Conservation (phyloP, 2,797 vertebrate genomes). For the Chaetodon trifasciatus region DNA sequence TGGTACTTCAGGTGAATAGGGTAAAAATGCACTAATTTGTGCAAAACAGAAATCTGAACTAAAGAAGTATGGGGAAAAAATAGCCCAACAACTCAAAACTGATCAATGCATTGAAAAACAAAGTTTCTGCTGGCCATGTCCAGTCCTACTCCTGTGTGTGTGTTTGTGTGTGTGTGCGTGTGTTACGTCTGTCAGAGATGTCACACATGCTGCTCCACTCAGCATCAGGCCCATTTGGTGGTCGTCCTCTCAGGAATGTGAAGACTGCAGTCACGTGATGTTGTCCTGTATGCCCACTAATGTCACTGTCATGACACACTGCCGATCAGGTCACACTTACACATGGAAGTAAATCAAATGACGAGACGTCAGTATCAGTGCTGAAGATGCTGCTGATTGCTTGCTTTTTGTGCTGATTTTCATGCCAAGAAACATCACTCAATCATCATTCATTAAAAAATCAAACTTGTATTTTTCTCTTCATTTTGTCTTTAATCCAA, state of each 20-base stretch:
- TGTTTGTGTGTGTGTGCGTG: slow-evolving; percentile 46
- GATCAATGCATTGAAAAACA: too few relatives aligned
- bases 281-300: slow-evolving; percentile 29
- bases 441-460: background rate
- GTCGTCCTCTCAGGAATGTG: slow-evolving; percentile 63
- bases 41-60: too few relatives aligned
- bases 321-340: background rate
- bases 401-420: background rate
- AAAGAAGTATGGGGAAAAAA: too few relatives aligned
- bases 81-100: too few relatives aligned
- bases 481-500: background rate
- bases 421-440: background rate
- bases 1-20: background rate
- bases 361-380: background rate
- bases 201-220: slow-evolving; percentile 74
- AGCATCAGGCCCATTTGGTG: slow-evolving; percentile 68
- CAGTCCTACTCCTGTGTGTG: background rate
- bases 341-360: background rate
- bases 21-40: background rate
- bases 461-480: too few relatives aligned
- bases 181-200: slow-evolving; percentile 50
- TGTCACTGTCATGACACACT: slow-evolving; percentile 55
- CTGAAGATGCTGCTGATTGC: background rate
- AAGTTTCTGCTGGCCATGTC: too few relatives aligned
- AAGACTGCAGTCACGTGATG: slow-evolving; percentile 44